Evolutionary conservation across 2,797 vertebrate genomes (phyloP).

Genomic region (Phalanger gymnotis): DNA sequence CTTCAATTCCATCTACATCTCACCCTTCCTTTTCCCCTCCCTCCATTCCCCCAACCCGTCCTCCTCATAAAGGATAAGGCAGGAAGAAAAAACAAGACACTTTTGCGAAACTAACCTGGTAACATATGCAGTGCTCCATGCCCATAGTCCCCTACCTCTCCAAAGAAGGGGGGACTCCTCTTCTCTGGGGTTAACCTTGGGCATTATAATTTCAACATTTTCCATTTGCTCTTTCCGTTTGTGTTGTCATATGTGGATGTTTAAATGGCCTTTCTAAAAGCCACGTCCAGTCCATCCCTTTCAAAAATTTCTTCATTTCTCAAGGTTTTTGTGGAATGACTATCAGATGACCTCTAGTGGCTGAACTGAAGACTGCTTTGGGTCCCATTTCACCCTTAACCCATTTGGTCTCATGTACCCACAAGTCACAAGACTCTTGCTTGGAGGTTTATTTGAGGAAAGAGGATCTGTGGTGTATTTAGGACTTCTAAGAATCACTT

Average conservation of each 20-base stretch:
- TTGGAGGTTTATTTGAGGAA: slow-evolving; percentile 23
- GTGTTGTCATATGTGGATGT: background rate
- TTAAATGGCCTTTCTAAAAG: background rate
- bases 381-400: background rate
- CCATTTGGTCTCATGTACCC: background rate
- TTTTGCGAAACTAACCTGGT: background rate
- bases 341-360: slow-evolving; percentile 80
- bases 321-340: slow-evolving; percentile 26
- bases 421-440: slow-evolving; percentile 28
- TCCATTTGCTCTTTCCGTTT: background rate
- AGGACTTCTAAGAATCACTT: background rate
- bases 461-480: background rate
- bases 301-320: background rate
- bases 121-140: background rate
- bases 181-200: background rate
- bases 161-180: background rate
- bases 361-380: background rate
- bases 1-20: slow-evolving; percentile 39
- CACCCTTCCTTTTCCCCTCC: background rate
- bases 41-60: background rate
- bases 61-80: background rate
- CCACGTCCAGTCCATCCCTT: background rate
- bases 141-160: background rate
- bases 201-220: background rate
- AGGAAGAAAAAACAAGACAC: background rate